Evolutionary conservation across 2,888 invertebrate species (phyloP).

Genomic region (Drepanosiphum platanoidis): DNA sequence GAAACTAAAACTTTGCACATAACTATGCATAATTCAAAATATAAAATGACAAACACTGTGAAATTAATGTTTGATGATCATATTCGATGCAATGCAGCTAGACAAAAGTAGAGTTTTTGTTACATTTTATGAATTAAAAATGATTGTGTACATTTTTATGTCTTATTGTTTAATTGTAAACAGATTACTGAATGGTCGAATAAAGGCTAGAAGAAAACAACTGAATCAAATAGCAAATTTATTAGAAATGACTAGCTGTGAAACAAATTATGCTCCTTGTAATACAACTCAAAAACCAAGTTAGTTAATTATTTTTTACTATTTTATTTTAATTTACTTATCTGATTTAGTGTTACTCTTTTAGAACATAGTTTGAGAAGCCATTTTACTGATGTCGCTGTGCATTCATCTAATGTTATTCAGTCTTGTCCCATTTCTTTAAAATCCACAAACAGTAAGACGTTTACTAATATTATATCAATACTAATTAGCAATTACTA

Average conservation of each 20-base stretch:
- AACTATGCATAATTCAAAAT: conserved; percentile 87
- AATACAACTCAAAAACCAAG: conserved; percentile 48
- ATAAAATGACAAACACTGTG: conserved; percentile 72
- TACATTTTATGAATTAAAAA: not conserved
- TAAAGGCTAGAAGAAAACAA: conserved; percentile 95
- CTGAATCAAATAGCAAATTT: conserved; percentile 94
- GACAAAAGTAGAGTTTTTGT: conserved; percentile 79
- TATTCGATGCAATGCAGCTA: conserved; percentile 98
- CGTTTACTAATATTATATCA: not conserved
- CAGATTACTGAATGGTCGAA: conserved; percentile 77
- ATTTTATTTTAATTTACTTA: not conserved
- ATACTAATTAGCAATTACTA: not conserved
- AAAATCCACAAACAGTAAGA: conserved; percentile 45
- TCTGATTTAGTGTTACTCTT: not conserved
- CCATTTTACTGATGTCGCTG: conserved; percentile 38
- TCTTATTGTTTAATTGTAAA: conserved; percentile 58
- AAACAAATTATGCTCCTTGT: conserved; percentile 53
- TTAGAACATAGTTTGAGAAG: conserved; percentile 52
- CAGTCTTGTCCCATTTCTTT: conserved; percentile 45
- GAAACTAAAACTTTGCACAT: conserved; percentile 95
- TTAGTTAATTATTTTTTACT: too few relatives aligned
- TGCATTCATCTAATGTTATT: conserved; percentile 36
- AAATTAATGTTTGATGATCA: conserved; percentile 99
- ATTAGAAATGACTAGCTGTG: conserved; percentile 71
- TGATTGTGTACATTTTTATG: not conserved